Percentiles rank a stretch among this genome's conserved stretches.
These are phyloP conservation scores for Syritta pipiens DNA, from an alignment of 2,888 invertebrate species.

Conservation along the genomic window DNA sequence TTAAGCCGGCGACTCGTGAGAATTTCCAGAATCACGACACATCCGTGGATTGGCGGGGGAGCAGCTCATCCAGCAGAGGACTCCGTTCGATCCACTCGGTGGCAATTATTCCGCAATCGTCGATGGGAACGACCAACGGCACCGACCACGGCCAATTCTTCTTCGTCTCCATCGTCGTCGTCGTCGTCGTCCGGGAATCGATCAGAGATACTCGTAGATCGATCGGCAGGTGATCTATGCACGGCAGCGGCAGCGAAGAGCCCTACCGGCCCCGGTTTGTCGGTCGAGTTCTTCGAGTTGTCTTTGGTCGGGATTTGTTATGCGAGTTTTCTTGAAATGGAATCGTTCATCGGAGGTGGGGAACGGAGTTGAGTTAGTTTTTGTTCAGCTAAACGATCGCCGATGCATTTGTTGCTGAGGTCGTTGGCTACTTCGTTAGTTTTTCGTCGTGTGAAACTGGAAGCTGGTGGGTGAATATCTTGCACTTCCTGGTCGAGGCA, in stretches of 20 bases:
- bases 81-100: not conserved
- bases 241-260: too few relatives aligned
- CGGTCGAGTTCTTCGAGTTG: too few relatives aligned
- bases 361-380: too few relatives aligned
- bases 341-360: slow-evolving; percentile 11
- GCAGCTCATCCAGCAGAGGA: slow-evolving; percentile 11
- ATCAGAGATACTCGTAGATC: slow-evolving; percentile 44
- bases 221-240: slow-evolving; percentile 62
- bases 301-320: not conserved
- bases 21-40: slow-evolving; percentile 58
- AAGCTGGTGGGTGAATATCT: too few relatives aligned
- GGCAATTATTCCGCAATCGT: slow-evolving; percentile 47
- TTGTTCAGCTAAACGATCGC: too few relatives aligned
- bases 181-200: too few relatives aligned
- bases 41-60: too few relatives aligned
- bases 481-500: too few relatives aligned
- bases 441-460: too few relatives aligned
- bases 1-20: slow-evolving; percentile 56
- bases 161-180: not conserved
- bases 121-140: slow-evolving; percentile 20
- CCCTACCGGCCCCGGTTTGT: too few relatives aligned
- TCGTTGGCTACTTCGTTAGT: too few relatives aligned
- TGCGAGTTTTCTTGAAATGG: slow-evolving; percentile 21
- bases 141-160: slow-evolving; percentile 2
- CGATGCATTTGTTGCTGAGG: too few relatives aligned